Conservation (phyloP, 1,140 invertebrate genomes). For the Bombus difficillimus region DNA sequence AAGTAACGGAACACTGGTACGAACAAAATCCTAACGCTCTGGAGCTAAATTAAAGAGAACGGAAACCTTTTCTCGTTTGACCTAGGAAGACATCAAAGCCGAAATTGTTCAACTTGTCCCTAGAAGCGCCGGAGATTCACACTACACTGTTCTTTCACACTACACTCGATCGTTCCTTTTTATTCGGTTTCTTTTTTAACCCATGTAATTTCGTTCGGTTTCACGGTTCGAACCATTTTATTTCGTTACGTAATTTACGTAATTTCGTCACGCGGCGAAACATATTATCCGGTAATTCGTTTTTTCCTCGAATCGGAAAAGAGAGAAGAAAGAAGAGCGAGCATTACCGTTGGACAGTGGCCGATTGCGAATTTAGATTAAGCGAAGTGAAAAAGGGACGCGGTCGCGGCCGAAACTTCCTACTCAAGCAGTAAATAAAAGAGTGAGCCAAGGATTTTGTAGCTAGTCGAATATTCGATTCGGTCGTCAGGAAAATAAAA, state of each 20-base stretch:
- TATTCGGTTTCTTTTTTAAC: neutral
- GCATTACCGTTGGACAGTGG: neutral
- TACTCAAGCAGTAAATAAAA: slow-evolving; percentile 8
- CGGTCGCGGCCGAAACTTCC: slow-evolving; percentile 2
- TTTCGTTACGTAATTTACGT: neutral
- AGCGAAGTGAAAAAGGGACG: neutral
- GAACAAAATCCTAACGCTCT: slow-evolving; percentile 39
- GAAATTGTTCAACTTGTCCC: slow-evolving; percentile 36
- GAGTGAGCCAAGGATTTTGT: slow-evolving; percentile 6
- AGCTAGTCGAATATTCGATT: slow-evolving; percentile 19
- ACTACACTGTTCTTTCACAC: neutral
- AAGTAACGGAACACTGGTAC: slow-evolving; percentile 37
- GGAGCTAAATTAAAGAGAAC: slow-evolving; percentile 61
- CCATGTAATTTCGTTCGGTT: neutral
- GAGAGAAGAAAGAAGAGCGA: neutral
- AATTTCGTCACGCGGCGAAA: neutral
- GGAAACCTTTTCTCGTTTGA: slow-evolving; percentile 43
- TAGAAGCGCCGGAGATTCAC: neutral
- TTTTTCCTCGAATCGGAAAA: neutral
- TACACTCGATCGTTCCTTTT: neutral
- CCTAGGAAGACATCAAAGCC: slow-evolving; percentile 43
- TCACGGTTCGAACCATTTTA: neutral
- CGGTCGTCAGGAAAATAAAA: neutral
- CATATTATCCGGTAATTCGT: neutral
- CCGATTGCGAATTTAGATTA: neutral